A percentile compares a stretch with the other conserved stretches of the same genome.
phyloP scores from a whole-genome alignment of 2,797 vertebrate species.

The Bradypodion pumilum region DNA sequence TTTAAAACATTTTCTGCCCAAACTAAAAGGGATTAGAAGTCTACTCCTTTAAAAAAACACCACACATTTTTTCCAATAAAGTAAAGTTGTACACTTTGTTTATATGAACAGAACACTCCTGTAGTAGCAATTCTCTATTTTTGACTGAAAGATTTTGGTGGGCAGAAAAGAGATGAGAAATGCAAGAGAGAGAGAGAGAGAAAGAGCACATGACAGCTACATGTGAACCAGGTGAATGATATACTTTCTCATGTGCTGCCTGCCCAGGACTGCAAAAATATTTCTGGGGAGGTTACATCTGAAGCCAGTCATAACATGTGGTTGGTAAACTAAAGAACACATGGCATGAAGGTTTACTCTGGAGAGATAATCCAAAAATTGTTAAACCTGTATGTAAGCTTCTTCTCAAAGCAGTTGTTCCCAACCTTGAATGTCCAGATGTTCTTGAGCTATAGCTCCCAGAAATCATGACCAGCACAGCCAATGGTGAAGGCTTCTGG shows the following conservation, averaged over 20 bases:
- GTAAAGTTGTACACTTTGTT: background rate
- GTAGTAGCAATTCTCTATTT: too few relatives aligned
- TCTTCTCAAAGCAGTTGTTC: background rate
- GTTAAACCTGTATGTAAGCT: background rate
- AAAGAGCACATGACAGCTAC: too few relatives aligned
- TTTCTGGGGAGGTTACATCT: background rate
- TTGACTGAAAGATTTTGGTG: too few relatives aligned
- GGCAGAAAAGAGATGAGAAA: too few relatives aligned
- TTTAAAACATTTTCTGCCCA: background rate
- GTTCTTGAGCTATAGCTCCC: too few relatives aligned
- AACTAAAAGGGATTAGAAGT: background rate
- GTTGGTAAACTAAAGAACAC: background rate
- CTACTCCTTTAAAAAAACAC: background rate
- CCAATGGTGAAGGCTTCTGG: too few relatives aligned
- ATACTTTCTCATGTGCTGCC: background rate
- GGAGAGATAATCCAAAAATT: background rate
- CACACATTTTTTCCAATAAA: background rate
- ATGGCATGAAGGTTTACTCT: background rate
- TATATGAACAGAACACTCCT: background rate
- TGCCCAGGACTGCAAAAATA: background rate
- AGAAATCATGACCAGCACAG: too few relatives aligned
- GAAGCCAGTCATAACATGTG: background rate
- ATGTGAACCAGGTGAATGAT: too few relatives aligned
- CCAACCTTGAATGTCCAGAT: too few relatives aligned
- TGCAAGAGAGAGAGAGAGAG: too few relatives aligned